Base-by-base conservation (phyloP, 2,888 invertebrate species). In the Dysmachus trigonus region DNA sequence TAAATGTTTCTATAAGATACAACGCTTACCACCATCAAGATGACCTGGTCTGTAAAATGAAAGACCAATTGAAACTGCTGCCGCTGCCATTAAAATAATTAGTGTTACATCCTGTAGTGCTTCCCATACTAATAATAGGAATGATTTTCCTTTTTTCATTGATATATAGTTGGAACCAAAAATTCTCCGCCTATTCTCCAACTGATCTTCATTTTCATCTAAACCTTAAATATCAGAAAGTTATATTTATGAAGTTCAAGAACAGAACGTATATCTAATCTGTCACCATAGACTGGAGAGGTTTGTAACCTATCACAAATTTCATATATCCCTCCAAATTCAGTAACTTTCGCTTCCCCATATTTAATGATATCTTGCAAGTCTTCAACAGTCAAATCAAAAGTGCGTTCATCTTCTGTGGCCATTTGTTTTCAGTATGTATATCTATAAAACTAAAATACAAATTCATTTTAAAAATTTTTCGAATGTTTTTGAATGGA, bases 161-260 rank as follows among this genome's bases (percentile, higher is more conserved):
- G 99, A 99, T 94, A 99, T 99, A 92, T 97, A 95, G 94, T 99
- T 99, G 91, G 98, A 98, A 92, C 99, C 99, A 94, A 98, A 99
- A 92, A 97, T 97, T 93, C 97, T 97, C 93, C 96, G 96, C 93
- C 99, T 95, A 92, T 97, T 97, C 92, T 98, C 97, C 90, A 98
- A 93, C 93, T 99, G 99, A 90, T 95, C 95, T 92, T 95, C 97
- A 6, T 62, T 10, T 95, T 91, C 98, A 98, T 93, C 96, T 92
- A 99, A 95, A 93, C 98, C 98, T 98, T 18, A 1, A 22, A 22
- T 10, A 27, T 22, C 3, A 27, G 5, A 1, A 27, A 22, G 3
- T 7, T 1, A 7, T 8, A 53, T 53, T 18, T 53, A 18, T 62
- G 10, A 27, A 62, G 10, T 22, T 22, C 10, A 62, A 62, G 2